phyloP scores from a whole-genome alignment of 1,140 invertebrate genomes.

The Probaryconus sp. region DNA sequence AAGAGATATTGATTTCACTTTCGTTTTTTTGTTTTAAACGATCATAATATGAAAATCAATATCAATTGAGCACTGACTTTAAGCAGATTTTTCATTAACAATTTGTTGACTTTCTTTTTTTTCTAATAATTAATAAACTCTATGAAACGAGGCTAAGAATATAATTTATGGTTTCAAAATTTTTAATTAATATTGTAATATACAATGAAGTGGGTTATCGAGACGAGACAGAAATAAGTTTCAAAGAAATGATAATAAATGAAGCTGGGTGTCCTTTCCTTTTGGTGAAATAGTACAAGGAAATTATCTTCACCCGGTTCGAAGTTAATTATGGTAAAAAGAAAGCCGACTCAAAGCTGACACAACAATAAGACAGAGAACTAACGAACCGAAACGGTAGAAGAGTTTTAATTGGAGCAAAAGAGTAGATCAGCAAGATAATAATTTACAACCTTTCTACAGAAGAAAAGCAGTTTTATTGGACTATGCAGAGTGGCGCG shows the following conservation, averaged over 20 bases:
- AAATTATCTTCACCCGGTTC: constrained; percentile 23
- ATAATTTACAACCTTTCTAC: constrained; percentile 43
- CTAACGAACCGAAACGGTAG: constrained; percentile 33
- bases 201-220: too few species aligned
- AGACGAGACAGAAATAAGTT: constrained; percentile 1
- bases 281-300: constrained; percentile 23
- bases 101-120: too few species aligned
- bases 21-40: too few species aligned
- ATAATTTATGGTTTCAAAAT: too few species aligned
- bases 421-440: constrained; percentile 28
- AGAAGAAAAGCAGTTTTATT: constrained; percentile 18
- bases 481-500: constrained; percentile 4
- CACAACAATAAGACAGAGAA: constrained; percentile 26
- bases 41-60: too few species aligned
- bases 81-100: too few species aligned
- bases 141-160: too few species aligned
- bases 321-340: constrained; percentile 43
- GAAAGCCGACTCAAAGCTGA: constrained; percentile 25
- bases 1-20: too few species aligned
- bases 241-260: constrained; percentile 16
- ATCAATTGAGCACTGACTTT: too few species aligned
- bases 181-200: too few species aligned
- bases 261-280: background rate
- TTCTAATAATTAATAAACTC: too few species aligned
- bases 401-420: constrained; percentile 55